These are phyloP conservation scores for Solenodon paradoxus DNA, from an alignment of 2,113 vertebrate genomes.

Conservation along the genomic window DNA sequence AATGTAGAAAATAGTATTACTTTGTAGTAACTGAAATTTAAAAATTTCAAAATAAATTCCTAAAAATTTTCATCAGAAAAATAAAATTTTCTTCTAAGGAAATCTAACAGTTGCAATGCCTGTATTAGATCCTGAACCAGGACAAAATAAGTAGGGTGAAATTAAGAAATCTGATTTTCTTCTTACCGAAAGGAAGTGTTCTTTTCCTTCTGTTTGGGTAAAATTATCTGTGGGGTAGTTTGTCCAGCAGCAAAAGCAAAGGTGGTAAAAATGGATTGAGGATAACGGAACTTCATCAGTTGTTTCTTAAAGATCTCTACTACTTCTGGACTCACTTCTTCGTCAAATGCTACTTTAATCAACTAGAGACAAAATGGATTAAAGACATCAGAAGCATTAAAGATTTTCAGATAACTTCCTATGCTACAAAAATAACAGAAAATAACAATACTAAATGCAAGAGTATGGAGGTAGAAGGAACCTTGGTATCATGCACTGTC, in stretches of 20 bases:
- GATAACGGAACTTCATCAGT: conserved; percentile 95
- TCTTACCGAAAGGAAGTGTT: conserved; percentile 97
- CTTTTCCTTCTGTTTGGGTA: conserved; percentile 97
- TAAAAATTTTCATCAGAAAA: conserved; percentile 41
- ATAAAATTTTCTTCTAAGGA: not conserved
- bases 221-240: conserved; percentile 90
- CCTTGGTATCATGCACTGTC: not conserved
- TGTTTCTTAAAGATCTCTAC: conserved; percentile 98
- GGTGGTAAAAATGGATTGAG: conserved; percentile 94
- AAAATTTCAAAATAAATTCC: conserved; percentile 42
- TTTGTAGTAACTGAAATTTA: conserved; percentile 13
- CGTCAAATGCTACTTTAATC: conserved; percentile 98
- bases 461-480: not conserved
- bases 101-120: not conserved
- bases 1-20: conserved; percentile 8
- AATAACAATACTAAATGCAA: not conserved
- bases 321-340: conserved; percentile 96
- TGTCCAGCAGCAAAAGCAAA: conserved; percentile 97
- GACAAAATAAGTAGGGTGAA: not conserved
- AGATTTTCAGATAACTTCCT: conserved; percentile 7
- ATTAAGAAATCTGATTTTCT: not conserved
- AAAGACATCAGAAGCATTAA: conserved; percentile 30
- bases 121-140: not conserved
- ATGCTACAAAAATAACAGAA: conserved; percentile 16
- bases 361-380: conserved; percentile 84